A percentile compares a stretch with the other conserved stretches of the same genome.
phyloP scores from a whole-genome alignment of 2,113 vertebrate genomes.

The Amia ocellicauda region DNA sequence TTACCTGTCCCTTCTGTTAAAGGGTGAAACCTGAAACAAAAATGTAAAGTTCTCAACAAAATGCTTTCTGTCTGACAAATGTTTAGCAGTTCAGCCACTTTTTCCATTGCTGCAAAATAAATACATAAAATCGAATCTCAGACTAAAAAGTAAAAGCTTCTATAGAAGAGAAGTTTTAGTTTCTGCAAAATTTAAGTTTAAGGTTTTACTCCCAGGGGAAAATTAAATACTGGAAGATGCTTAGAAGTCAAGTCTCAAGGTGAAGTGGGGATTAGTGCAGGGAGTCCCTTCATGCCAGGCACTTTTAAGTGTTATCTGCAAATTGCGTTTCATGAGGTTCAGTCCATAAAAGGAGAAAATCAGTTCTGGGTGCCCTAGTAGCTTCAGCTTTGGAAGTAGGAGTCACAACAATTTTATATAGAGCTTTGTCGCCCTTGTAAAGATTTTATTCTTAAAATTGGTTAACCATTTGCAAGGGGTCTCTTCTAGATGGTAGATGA shows the following conservation, averaged over 20 bases:
- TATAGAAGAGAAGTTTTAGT: not conserved
- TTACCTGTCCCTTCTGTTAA: slow-evolving; percentile 15
- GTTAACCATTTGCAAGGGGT: too few species aligned
- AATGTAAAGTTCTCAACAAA: not conserved
- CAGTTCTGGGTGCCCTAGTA: not conserved
- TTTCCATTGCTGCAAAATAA: too few species aligned
- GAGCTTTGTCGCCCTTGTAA: too few species aligned
- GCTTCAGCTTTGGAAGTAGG: too few species aligned
- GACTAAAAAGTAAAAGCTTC: too few species aligned
- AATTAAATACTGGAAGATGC: not conserved
- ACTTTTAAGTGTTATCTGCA: not conserved
- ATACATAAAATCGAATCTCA: too few species aligned
- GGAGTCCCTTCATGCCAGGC: not conserved
- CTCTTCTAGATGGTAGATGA: too few species aligned
- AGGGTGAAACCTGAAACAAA: not conserved
- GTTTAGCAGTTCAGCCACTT: not conserved
- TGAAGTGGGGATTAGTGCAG: not conserved
- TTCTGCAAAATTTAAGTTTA: not conserved
- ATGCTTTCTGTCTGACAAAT: slow-evolving; percentile 1
- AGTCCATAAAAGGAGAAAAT: not conserved
- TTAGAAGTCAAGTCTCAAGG: not conserved
- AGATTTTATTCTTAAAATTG: too few species aligned
- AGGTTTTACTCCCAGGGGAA: not conserved
- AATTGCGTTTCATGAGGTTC: not conserved
- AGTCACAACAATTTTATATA: too few species aligned